These are phyloP conservation scores for Metacarcinus magister DNA, from an alignment of 2,888 invertebrate genomes.

Conservation along the genomic window DNA sequence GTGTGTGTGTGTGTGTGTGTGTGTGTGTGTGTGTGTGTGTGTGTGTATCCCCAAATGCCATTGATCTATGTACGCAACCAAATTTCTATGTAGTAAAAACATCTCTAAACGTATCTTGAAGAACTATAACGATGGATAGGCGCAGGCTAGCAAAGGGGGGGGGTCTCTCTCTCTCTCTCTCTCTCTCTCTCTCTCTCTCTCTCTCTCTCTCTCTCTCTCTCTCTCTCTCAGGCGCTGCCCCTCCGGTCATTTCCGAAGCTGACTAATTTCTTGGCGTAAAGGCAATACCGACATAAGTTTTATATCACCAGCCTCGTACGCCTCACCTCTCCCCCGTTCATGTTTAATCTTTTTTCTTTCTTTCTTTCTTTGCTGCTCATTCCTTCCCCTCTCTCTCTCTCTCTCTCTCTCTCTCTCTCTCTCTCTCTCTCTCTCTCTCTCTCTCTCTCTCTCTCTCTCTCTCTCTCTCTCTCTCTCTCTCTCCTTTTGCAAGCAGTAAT, in stretches of 20 bases:
- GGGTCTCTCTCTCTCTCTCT: background rate
- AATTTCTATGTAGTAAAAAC: background rate
- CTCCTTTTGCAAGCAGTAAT: background rate
- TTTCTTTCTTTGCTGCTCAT: background rate
- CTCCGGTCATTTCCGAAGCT: background rate
- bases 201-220: conserved; percentile 47
- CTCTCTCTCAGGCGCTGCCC: conserved; percentile 9
- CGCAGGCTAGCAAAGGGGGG: background rate
- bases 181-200: conserved; percentile 27
- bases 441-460: conserved; percentile 1
- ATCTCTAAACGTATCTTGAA: background rate
- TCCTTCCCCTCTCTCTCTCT: conserved; percentile 14
- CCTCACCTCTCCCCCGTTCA: background rate
- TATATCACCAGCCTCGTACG: background rate
- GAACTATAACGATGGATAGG: background rate
- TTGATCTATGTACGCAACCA: background rate
- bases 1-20: conserved; percentile 65
- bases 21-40: conserved; percentile 53
- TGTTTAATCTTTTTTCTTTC: background rate
- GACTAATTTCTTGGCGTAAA: background rate
- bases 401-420: conserved; percentile 43
- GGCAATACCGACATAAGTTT: background rate
- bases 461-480: background rate
- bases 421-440: conserved; percentile 5
- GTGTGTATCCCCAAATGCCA: background rate